A percentile compares a stretch with the other conserved stretches of the same genome.
phyloP scores from a whole-genome alignment of 2,797 vertebrate species.

The Silurus lanzhouensis region DNA sequence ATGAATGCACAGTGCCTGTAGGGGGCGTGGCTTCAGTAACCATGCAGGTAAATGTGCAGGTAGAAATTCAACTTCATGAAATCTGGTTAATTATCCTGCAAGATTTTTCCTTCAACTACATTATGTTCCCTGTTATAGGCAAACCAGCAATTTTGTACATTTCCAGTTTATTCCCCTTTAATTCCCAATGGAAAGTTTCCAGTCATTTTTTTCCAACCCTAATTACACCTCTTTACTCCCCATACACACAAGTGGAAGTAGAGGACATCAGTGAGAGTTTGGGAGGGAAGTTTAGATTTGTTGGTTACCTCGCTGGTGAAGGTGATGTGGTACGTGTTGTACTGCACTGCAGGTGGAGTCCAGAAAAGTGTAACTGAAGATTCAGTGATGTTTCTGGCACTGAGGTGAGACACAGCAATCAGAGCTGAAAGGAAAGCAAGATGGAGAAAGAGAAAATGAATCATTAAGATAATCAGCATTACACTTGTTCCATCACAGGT shows the following conservation, averaged over 20 bases:
- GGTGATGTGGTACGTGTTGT: constrained; percentile 77
- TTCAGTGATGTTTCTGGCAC: constrained; percentile 73
- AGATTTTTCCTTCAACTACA: too few species aligned
- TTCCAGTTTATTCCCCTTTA: too few species aligned
- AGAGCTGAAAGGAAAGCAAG: constrained; percentile 66
- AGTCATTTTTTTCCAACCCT: too few species aligned
- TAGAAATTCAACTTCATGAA: too few species aligned
- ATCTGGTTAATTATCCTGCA: too few species aligned
- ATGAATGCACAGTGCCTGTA: too few species aligned
- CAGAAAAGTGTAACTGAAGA: constrained; percentile 77
- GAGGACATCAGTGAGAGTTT: neutral
- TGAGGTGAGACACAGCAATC: constrained; percentile 68
- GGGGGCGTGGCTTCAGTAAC: too few species aligned
- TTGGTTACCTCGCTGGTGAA: constrained; percentile 77
- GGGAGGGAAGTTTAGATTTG: neutral
- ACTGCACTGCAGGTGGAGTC: constrained; percentile 72
- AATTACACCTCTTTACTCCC: too few species aligned
- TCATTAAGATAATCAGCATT: neutral
- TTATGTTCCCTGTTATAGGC: too few species aligned
- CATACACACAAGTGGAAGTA: neutral
- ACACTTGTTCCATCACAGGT: neutral
- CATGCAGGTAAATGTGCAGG: too few species aligned
- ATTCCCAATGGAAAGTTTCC: too few species aligned
- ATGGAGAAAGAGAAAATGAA: neutral
- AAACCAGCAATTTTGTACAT: too few species aligned